Base-by-base conservation (phyloP, 2,888 invertebrate species). In the Unio pictorum region DNA sequence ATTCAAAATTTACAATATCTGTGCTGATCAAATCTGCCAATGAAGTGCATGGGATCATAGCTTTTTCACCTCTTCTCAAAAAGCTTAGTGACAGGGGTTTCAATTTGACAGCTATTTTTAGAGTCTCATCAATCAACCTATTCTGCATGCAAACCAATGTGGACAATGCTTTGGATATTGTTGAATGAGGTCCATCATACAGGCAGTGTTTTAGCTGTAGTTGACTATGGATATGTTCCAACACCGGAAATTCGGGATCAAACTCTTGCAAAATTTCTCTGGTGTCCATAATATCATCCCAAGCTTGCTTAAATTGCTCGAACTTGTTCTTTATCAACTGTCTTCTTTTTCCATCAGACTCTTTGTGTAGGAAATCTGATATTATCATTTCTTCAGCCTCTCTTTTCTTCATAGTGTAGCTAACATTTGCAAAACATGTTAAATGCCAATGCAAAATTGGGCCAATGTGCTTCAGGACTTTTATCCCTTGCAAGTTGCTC, bases 371-470 rank as follows among this genome's bases (percentile, higher is more conserved):
- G 23, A 23, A 23, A 23, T n/a, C 28, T 28, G 28, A 28, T 4
- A 76, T 71, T 57, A 72, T 67, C 71, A 72, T 68, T 30, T 73
- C 70, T 60, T 71, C 61, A 60, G 75, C 79, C 28, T 74, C 69
- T 6, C 68, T 66, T 62, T 72, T 75, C 63, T 74, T 75, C 61
- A 81, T 67, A 55, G 65, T 73, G 67, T 76, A 81, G 67, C 72
- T 78, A 30, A 67, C 67, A 62, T 67, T 69, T 57, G 74, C 56
- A n/a, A 76, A 69, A 23, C 68, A 68, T 34, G 72, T n/a, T 55
- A 76, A 30, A 60, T 81, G 79, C 81, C 81, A 81, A n/a, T 70
- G 75, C 8, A 81, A 34, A n/a, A 81, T 72, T 15, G 64, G 55
- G 15, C 66, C 59, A 8, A 81, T 71, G 55, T 74, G 68, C 26